These are phyloP conservation scores for Drosophila pectinifera DNA, from an alignment of 1,140 invertebrate species.

Conservation along the genomic window DNA sequence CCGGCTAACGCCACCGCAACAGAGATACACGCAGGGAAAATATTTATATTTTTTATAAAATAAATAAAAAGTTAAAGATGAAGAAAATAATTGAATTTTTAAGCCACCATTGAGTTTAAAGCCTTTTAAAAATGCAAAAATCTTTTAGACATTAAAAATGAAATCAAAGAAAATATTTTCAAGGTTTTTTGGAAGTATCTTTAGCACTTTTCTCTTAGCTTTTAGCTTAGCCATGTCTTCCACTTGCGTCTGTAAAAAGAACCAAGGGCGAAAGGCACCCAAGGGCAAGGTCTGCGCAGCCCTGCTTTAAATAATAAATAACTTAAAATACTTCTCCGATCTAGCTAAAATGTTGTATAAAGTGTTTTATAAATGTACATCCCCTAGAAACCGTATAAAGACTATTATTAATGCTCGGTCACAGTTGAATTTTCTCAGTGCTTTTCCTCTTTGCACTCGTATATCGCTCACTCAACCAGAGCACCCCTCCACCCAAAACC, in stretches of 20 bases:
- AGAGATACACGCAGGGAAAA: constrained; percentile 7
- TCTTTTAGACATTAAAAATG: too few species aligned
- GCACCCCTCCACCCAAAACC: constrained; percentile 1
- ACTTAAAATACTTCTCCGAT: not conserved
- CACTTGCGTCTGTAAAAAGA: not conserved
- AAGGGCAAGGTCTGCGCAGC: not conserved
- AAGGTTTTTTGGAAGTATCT: not conserved
- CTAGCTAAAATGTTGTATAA: not conserved
- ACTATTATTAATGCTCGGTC: not conserved
- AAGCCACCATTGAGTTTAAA: too few species aligned
- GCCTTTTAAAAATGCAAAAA: too few species aligned
- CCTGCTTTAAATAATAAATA: not conserved
- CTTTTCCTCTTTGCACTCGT: constrained; percentile 9
- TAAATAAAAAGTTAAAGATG: too few species aligned
- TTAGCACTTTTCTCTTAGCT: not conserved
- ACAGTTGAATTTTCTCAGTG: not conserved
- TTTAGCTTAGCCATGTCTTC: not conserved
- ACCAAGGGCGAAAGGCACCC: not conserved
- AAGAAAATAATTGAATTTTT: too few species aligned
- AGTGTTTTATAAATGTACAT: not conserved
- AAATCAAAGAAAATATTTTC: not conserved
- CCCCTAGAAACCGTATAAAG: not conserved
- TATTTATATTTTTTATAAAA: too few species aligned
- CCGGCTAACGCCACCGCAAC: constrained; percentile 33
- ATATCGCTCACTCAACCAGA: constrained; percentile 53